Evolutionary conservation across 53 echinoderm and acorn worm species (phyloP).

Genomic region (Echinarachnius parma): DNA sequence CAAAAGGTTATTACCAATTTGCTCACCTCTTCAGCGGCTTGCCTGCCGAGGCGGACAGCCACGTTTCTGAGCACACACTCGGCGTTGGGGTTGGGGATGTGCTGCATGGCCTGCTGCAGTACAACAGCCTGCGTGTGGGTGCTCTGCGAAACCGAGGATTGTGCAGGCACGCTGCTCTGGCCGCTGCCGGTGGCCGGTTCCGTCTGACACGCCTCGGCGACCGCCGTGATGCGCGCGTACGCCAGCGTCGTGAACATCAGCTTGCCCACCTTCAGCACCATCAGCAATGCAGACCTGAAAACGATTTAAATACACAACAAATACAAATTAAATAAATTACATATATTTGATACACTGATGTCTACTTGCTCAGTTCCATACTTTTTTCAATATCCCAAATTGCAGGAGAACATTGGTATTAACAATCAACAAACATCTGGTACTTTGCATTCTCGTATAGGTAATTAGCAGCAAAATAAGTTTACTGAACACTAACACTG

Average conservation of each 20-base stretch:
- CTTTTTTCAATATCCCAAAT: too few species aligned
- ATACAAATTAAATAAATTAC: too few species aligned
- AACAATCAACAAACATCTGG: too few species aligned
- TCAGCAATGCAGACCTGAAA: slow-evolving; percentile 69
- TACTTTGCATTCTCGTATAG: too few species aligned
- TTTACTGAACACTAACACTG: too few species aligned
- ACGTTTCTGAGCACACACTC: slow-evolving; percentile 96
- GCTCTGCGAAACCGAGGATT: slow-evolving; percentile 66
- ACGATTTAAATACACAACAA: slow-evolving; percentile 2
- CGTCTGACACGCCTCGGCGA: slow-evolving; percentile 91
- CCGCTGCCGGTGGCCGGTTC: slow-evolving; percentile 49
- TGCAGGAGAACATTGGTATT: too few species aligned
- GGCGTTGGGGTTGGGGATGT: slow-evolving; percentile 93
- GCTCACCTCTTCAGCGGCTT: slow-evolving; percentile 89
- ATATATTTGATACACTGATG: too few species aligned
- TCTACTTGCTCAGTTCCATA: too few species aligned
- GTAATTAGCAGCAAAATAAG: too few species aligned
- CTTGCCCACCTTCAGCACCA: slow-evolving; percentile 94
- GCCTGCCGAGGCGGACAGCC: slow-evolving; percentile 86
- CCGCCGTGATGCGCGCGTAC: slow-evolving; percentile 92
- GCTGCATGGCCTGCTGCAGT: slow-evolving; percentile 94
- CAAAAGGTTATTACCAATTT: background rate
- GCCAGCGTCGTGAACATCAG: slow-evolving; percentile 96
- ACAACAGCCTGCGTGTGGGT: slow-evolving; percentile 95
- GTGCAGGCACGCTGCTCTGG: background rate